Conservation (phyloP, 2,888 invertebrate species). For the Xanthia icteritia region DNA sequence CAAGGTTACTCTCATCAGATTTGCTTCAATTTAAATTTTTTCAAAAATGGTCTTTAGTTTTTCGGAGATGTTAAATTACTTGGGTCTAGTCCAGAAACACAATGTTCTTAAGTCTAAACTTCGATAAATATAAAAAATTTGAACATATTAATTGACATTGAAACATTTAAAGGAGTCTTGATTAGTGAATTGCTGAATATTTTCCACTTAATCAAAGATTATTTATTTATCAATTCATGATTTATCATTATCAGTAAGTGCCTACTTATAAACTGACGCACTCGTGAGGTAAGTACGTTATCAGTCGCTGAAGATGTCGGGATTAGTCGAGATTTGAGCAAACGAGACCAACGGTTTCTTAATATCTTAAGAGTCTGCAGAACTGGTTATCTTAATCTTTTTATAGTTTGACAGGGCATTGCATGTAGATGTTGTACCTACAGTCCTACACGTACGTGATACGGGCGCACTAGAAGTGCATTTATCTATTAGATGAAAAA, state of each 20-base stretch:
- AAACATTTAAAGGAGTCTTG: background rate
- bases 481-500: constrained; percentile 56
- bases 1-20: constrained; percentile 37
- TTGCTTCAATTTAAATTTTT: constrained; percentile 12
- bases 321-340: constrained; percentile 79
- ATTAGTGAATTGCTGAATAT: constrained; percentile 33
- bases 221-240: constrained; percentile 35
- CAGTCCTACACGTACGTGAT: constrained; percentile 9
- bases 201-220: constrained; percentile 39
- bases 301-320: constrained; percentile 71
- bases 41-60: background rate
- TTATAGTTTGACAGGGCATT: constrained; percentile 44
- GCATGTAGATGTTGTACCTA: constrained; percentile 27
- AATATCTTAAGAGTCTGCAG: constrained; percentile 61
- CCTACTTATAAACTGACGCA: constrained; percentile 57
- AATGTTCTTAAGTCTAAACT: background rate
- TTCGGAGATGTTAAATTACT: constrained; percentile 9
- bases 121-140: background rate
- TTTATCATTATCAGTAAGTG: constrained; percentile 61
- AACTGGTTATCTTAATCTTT: constrained; percentile 63
- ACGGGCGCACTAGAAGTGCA: constrained; percentile 45
- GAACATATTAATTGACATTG: background rate
- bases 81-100: background rate
- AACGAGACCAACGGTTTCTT: constrained; percentile 62
- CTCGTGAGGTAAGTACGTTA: constrained; percentile 43